These are phyloP conservation scores for Clarias laeviceps DNA, from an alignment of 2,797 vertebrate genomes.

Conservation along the genomic window DNA sequence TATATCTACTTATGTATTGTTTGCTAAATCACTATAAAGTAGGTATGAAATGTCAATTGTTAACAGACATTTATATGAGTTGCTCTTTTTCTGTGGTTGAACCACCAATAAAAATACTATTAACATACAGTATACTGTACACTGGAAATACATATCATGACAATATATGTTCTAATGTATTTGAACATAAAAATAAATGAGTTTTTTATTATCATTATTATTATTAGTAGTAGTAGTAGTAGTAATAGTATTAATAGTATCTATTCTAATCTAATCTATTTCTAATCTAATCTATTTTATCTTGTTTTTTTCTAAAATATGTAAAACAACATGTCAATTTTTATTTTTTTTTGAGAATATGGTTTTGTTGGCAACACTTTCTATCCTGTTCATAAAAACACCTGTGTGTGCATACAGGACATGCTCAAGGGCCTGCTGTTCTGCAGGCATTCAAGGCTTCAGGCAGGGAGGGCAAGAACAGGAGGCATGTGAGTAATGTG, in stretches of 20 bases:
- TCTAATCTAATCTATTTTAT: background rate
- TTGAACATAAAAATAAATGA: no score
- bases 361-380: background rate
- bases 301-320: background rate
- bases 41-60: background rate
- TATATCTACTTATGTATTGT: background rate
- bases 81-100: background rate
- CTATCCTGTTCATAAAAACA: constrained; percentile 4
- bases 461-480: constrained; percentile 53
- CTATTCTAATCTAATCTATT: no score
- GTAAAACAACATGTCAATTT: background rate
- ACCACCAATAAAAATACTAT: background rate
- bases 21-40: background rate
- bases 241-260: background rate
- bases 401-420: constrained; percentile 13
- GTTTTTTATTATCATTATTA: background rate
- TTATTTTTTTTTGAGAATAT: background rate
- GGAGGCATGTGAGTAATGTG: constrained; percentile 77
- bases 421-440: background rate
- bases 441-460: constrained; percentile 25
- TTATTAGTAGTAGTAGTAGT: background rate
- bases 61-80: background rate
- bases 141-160: background rate
- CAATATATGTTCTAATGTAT: background rate
- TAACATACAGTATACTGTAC: background rate